A percentile compares a stretch with the other conserved stretches of the same genome.
Conservation (phyloP, 2,888 invertebrate genomes). For the Heteromurus nitidus region DNA sequence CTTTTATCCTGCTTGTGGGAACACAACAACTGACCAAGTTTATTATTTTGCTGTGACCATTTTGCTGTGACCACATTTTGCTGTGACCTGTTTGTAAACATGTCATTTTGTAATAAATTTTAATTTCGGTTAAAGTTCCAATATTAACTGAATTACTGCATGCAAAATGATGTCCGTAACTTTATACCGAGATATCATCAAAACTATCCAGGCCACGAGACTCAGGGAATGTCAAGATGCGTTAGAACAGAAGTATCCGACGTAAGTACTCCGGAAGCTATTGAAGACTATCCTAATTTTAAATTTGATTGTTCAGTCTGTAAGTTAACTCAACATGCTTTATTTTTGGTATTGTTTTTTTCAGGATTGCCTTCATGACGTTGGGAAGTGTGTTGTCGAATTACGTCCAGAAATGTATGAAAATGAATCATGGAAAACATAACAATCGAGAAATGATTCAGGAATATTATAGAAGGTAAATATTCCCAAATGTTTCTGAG, state of each 20-base stretch:
- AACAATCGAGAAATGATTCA: conserved; percentile 78
- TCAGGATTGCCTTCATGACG: conserved; percentile 80
- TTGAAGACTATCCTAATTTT: background rate
- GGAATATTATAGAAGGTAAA: conserved; percentile 79
- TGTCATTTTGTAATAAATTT: no score
- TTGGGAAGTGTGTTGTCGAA: conserved; percentile 83
- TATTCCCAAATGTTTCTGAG: background rate
- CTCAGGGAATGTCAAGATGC: conserved; percentile 65
- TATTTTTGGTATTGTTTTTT: no score
- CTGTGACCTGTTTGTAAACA: no score
- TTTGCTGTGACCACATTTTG: no score
- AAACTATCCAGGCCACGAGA: conserved; percentile 64
- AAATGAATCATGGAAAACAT: conserved; percentile 80
- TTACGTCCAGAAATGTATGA: conserved; percentile 82
- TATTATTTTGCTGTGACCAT: no score
- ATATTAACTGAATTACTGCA: no score
- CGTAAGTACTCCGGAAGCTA: conserved; percentile 58
- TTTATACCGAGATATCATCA: conserved; percentile 69
- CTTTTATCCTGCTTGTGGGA: no score
- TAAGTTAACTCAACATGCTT: no score
- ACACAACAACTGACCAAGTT: no score
- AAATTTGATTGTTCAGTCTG: background rate
- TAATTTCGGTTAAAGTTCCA: no score
- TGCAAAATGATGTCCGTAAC: conserved; percentile 71
- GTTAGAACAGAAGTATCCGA: conserved; percentile 70